Evolutionary conservation across 2,888 invertebrate genomes (phyloP).

Genomic region (Anorthoa munda): DNA sequence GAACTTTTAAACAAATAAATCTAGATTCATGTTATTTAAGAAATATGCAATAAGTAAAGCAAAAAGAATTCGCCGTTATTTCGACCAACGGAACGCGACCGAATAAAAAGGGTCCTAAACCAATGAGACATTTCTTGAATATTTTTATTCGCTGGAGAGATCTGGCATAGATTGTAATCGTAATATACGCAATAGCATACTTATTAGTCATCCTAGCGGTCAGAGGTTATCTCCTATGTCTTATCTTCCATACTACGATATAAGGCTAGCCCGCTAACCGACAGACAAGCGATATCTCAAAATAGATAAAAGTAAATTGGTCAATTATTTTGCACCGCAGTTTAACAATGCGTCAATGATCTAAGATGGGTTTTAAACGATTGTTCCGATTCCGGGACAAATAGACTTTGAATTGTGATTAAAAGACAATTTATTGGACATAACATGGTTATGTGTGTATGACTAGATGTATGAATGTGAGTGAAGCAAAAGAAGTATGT

Average conservation of each 20-base stretch:
- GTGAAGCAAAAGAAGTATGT: no score
- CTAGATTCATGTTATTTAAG: background rate
- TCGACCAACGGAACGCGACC: background rate
- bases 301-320: constrained; percentile 57
- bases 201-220: constrained; percentile 56
- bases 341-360: constrained; percentile 49
- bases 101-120: constrained; percentile 20
- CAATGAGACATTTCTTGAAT: constrained; percentile 45
- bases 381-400: constrained; percentile 62
- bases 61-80: constrained; percentile 12
- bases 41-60: background rate
- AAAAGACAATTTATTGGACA: constrained; percentile 47
- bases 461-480: no score
- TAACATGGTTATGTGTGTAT: no score
- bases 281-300: constrained; percentile 42
- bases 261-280: constrained; percentile 26
- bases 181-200: constrained; percentile 49
- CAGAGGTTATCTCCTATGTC: constrained; percentile 57
- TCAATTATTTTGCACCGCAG: constrained; percentile 55
- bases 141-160: constrained; percentile 29
- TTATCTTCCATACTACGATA: constrained; percentile 34
- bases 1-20: no score
- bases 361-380: constrained; percentile 64
- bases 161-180: constrained; percentile 30
- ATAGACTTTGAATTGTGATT: constrained; percentile 65